phyloP scores from a whole-genome alignment of 53 echinoderm and acorn worm species.

The Luidia sarsii region DNA sequence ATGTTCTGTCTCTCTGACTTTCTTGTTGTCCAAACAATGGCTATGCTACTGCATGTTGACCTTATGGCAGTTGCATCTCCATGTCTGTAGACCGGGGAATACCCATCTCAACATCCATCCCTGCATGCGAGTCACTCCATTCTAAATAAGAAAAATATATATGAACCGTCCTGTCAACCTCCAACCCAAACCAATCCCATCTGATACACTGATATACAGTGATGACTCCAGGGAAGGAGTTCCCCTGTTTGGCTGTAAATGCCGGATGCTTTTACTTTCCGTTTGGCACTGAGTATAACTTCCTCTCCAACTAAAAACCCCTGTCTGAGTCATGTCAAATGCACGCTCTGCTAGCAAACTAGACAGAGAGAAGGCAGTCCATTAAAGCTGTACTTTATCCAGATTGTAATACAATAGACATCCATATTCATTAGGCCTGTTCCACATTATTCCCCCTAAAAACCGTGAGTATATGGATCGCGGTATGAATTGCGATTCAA shows the following conservation, averaged over 20 bases:
- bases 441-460: too few species aligned
- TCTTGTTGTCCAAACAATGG: slow-evolving; percentile 41
- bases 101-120: slow-evolving; percentile 11
- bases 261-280: slow-evolving; percentile 59
- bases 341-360: too few species aligned
- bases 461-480: too few species aligned
- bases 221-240: slow-evolving; percentile 40
- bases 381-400: too few species aligned
- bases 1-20: neutral
- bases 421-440: too few species aligned
- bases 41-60: slow-evolving; percentile 4
- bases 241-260: slow-evolving; percentile 19
- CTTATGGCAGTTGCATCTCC: neutral
- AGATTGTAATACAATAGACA: too few species aligned
- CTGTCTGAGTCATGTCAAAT: slow-evolving; percentile 37
- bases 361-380: too few species aligned
- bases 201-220: neutral
- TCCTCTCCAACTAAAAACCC: slow-evolving; percentile 4
- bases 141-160: too few species aligned
- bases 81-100: slow-evolving; percentile 29
- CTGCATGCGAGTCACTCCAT: neutral
- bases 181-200: neutral
- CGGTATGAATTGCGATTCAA: too few species aligned
- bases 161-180: neutral
- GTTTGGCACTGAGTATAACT: slow-evolving; percentile 24